Evolutionary conservation across 1,140 invertebrate genomes (phyloP).

Genomic region (Pogonomyrmex californicus): DNA sequence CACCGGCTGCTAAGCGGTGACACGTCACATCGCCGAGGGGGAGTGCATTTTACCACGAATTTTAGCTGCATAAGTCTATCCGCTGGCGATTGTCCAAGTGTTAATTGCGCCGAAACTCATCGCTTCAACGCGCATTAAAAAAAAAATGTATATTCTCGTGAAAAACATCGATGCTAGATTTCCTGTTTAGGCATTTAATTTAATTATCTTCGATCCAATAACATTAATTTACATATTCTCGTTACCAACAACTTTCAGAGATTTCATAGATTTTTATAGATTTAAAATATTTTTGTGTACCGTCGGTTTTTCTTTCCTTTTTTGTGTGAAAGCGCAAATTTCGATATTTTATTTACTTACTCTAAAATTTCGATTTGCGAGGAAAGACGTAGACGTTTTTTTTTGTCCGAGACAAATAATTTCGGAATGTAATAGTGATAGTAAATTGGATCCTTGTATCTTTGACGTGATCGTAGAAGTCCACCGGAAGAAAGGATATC

Average conservation of each 20-base stretch:
- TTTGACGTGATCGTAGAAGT: background rate
- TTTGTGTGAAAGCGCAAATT: background rate
- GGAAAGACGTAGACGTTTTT: background rate
- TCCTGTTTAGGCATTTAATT: background rate
- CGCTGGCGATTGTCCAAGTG: background rate
- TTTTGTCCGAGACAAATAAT: background rate
- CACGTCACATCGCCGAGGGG: slow-evolving; percentile 15
- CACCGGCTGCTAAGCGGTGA: slow-evolving; percentile 40
- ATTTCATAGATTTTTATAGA: background rate
- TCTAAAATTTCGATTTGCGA: slow-evolving; percentile 10
- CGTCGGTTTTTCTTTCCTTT: background rate
- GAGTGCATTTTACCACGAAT: slow-evolving; percentile 27
- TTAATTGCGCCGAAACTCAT: slow-evolving; percentile 25
- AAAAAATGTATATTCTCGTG: background rate
- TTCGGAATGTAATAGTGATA: background rate
- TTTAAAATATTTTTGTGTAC: background rate
- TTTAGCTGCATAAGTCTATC: slow-evolving; percentile 9
- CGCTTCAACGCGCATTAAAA: background rate
- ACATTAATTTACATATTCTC: background rate
- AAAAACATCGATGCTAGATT: background rate
- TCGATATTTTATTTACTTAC: background rate
- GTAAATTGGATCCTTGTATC: slow-evolving; percentile 30
- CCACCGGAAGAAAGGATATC: background rate
- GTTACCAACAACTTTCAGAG: background rate
- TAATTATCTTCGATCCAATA: slow-evolving; percentile 1